Evolutionary conservation across 2,797 vertebrate species (phyloP), one percentile per base, ranked within the genome.

Genomic region (Xenopus petersii): DNA sequence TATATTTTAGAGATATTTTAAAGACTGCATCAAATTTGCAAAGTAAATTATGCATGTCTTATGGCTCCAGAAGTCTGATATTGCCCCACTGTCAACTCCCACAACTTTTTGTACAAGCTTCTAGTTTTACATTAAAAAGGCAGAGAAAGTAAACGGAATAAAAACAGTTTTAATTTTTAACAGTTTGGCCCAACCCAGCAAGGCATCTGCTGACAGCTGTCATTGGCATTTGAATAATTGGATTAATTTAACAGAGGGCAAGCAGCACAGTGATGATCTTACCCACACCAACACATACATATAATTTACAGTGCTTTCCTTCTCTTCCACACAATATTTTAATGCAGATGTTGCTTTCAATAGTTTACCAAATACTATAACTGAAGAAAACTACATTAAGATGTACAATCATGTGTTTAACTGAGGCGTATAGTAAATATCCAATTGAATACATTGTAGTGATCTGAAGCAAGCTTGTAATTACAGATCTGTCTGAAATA

Each of bases 1-100:
- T 95, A 97, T 96, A 94, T 97, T 97, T 98, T 92, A 96, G 90
- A 88, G 90, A 91, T 88, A 83, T 96, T 96, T 95, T 91, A 94
- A 96, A 94, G 93, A 83, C 81, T 85, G 82, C 85, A 79, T 79
- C 88, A 86, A 91, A 92, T 94, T 93, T 95, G 91, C 87, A 86
- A 84, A 88, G 84, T 97, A 92, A 96, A 97, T 97, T 94, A 97
- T 97, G 94, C 93, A 97, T 95, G 90, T 88, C 81, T 81, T 91
- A 93, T 91, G 91, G 92, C 89, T 85, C 89, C 90, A 85, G 86
- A 88, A 92, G 90, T 92, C 91, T 94, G 93, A 94, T 66, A 26
- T 58, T 89, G 87, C 86, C 85, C 85, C 84, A 88, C 89, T 92
- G 89, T 93, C 92, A 95, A 93, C 94, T 95, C 94, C 92, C 93